Evolutionary conservation across 1,140 invertebrate genomes (phyloP), one percentile per base, ranked within the genome.

Genomic region (Cherax destructor): DNA sequence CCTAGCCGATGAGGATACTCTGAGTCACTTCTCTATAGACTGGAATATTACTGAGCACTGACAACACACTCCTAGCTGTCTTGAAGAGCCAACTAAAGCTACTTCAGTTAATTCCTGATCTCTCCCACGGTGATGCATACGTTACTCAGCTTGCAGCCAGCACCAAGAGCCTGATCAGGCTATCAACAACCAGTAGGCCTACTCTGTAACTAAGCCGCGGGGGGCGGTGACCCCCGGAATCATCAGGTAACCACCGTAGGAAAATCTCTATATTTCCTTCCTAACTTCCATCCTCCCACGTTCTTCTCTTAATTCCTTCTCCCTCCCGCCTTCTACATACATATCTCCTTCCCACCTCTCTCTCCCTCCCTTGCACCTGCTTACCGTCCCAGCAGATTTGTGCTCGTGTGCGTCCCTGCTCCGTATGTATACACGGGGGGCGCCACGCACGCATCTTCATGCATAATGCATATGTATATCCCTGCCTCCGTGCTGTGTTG

Each of bases 391-490:
- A 18, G 65, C 13, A 69, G 21, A 69, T 69, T 69, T 69, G 13
- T 18, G 30, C 30, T 21, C 1, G 13, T 5, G 13, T 5, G 65
- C 65, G 65, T 21, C 5, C 65, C 65, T 13, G 13, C 13, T 59
- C 9, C 16, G 65, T 69, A 21, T 69, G 65, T 69, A 21, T 69
- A 69, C 65, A 16, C 21, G 13, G 21, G 13, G 21, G 13, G 21
- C 65, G 65, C 65, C 18, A 69, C 65, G 21, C 65, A 69, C 5
- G 65, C 65, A 18, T 18, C 65, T 21, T 6, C 7, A 69, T 69
- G 65, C 65, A 69, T 69, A 69, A 69, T 69, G 65, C 18, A 69
- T 69, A 69, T 69, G 65, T 69, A 69, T 69, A 69, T 69, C 21
- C 65, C 65, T 5, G 65, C 65, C 13, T 69, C 3, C 21, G 65